Evolutionary conservation across 2,888 invertebrate genomes (phyloP).

Genomic region (Caenorhabditis wallacei): DNA sequence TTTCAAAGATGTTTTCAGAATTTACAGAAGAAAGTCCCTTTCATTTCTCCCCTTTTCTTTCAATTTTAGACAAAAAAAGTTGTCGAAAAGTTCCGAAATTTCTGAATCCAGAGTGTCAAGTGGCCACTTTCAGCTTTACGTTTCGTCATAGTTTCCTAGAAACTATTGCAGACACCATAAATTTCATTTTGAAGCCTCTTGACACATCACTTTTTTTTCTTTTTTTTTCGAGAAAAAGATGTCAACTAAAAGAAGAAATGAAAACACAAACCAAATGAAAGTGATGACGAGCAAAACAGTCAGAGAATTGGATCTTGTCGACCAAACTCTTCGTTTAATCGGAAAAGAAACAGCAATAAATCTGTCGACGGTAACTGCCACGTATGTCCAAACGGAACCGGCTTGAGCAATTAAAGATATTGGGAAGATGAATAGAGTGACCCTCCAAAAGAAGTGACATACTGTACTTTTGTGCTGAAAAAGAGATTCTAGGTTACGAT

Average conservation of each 20-base stretch:
- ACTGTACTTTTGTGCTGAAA: slow-evolving; percentile 66
- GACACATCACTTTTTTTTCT: slow-evolving; percentile 7
- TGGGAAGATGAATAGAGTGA: slow-evolving; percentile 78
- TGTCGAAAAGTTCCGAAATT: too few relatives aligned
- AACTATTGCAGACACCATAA: not conserved
- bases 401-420: slow-evolving; percentile 79
- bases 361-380: slow-evolving; percentile 81
- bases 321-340: slow-evolving; percentile 76
- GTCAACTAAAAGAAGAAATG: not conserved
- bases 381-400: slow-evolving; percentile 81
- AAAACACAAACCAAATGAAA: slow-evolving; percentile 62
- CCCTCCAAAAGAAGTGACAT: slow-evolving; percentile 81
- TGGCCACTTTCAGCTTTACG: slow-evolving; percentile 18
- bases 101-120: not conserved
- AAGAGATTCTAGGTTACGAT: too few relatives aligned
- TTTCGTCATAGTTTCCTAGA: slow-evolving; percentile 5
- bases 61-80: too few relatives aligned
- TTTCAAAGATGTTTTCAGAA: too few relatives aligned
- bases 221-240: not conserved
- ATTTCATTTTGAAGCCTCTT: not conserved
- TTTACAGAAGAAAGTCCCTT: not conserved
- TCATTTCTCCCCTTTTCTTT: not conserved
- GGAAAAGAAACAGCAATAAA: slow-evolving; percentile 81
- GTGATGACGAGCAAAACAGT: slow-evolving; percentile 75
- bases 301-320: slow-evolving; percentile 72